Evolutionary conservation across 2,888 invertebrate genomes (phyloP).

Genomic region (Panzeria rudis): DNA sequence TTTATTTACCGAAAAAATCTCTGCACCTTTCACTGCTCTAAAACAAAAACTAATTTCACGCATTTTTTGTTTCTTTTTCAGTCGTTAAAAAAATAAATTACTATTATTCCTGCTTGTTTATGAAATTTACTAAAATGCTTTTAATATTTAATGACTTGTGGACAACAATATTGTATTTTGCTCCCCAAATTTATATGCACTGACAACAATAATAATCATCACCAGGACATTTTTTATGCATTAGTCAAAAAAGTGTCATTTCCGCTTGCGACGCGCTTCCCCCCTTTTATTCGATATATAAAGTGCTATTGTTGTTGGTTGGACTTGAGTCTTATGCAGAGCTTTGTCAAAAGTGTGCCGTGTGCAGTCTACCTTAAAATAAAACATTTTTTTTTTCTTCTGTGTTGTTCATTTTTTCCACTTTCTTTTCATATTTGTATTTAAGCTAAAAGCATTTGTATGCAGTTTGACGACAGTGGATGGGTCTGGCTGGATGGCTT

Average conservation of each 20-base stretch:
- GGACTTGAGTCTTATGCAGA: constrained; percentile 49
- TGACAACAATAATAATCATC: constrained; percentile 63
- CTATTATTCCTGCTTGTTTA: constrained; percentile 36
- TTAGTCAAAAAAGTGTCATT: constrained; percentile 57
- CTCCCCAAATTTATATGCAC: constrained; percentile 26
- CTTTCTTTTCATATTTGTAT: constrained; percentile 27
- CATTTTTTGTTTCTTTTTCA: constrained; percentile 44
- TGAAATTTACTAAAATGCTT: constrained; percentile 51
- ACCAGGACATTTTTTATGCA: constrained; percentile 69
- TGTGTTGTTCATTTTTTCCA: constrained; percentile 21
- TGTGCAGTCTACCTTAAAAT: constrained; percentile 74
- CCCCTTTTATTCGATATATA: constrained; percentile 50
- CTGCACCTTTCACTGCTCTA: not conserved
- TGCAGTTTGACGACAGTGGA: constrained; percentile 40
- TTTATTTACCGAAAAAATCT: not conserved
- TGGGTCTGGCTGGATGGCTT: constrained; percentile 61
- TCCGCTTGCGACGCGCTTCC: constrained; percentile 59
- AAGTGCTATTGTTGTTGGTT: constrained; percentile 64
- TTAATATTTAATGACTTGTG: constrained; percentile 71
- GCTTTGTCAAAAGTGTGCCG: constrained; percentile 68
- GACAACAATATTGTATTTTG: constrained; percentile 62
- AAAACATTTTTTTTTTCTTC: constrained; percentile 64
- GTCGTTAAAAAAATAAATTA: not conserved
- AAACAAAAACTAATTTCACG: constrained; percentile 69
- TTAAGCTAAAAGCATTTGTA: constrained; percentile 60